phyloP scores from a whole-genome alignment of 2,113 vertebrate genomes.

The Amphilophus citrinellus region DNA sequence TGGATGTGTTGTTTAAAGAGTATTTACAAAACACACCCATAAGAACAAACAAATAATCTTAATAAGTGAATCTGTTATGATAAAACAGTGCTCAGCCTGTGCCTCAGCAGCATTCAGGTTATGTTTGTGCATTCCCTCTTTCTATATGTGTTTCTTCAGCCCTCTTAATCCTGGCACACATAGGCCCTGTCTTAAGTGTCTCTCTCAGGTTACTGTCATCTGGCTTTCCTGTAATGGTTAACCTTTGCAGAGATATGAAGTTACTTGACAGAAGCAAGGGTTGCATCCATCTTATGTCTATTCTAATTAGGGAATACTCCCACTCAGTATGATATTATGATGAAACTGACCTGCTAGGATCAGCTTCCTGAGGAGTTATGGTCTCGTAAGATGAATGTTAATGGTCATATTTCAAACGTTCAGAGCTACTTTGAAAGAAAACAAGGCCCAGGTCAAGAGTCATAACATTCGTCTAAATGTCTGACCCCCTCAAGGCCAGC shows the following conservation, averaged over 20 bases:
- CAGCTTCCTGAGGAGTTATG: background rate
- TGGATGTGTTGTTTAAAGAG: constrained; percentile 5
- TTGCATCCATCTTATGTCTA: constrained; percentile 46
- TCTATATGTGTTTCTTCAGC: constrained; percentile 43
- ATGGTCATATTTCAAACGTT: constrained; percentile 27
- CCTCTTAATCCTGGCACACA: constrained; percentile 28
- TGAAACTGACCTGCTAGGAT: constrained; percentile 1
- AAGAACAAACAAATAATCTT: background rate
- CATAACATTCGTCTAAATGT: constrained; percentile 32
- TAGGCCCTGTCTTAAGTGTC: constrained; percentile 54
- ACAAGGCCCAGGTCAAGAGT: constrained; percentile 32
- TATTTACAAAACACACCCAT: background rate
- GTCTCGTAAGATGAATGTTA: constrained; percentile 2
- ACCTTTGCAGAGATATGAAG: constrained; percentile 76
- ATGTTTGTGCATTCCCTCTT: constrained; percentile 30
- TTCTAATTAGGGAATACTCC: constrained; percentile 24
- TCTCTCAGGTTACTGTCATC: constrained; percentile 76
- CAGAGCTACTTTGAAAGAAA: constrained; percentile 9
- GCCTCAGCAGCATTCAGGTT: constrained; percentile 17
- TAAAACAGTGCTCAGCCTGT: constrained; percentile 8
- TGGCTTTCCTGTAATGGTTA: constrained; percentile 59
- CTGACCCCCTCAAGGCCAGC: constrained; percentile 18
- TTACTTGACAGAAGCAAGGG: constrained; percentile 61
- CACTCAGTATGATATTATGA: constrained; percentile 31
- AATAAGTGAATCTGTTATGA: background rate